A percentile compares a stretch with the other conserved stretches of the same genome.
Evolutionary conservation across 1,140 invertebrate genomes (phyloP).

Genomic region (Battus philenor): DNA sequence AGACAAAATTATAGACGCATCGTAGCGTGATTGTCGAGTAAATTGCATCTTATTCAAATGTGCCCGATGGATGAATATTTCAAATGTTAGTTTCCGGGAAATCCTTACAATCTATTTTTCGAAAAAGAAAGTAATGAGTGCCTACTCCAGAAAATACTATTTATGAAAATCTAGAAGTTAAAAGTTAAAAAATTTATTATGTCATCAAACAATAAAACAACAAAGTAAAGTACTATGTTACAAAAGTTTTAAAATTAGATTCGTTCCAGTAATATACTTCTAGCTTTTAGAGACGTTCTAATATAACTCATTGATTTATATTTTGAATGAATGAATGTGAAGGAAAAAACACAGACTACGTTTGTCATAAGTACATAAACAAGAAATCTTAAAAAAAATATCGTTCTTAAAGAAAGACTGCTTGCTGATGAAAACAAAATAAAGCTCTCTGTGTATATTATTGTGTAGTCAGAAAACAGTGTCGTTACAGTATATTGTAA

Average conservation of each 20-base stretch:
- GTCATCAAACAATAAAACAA: no score
- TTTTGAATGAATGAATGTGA: neutral
- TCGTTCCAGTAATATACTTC: neutral
- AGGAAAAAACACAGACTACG: neutral
- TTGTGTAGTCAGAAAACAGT: slow-evolving; percentile 24
- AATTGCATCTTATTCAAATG: slow-evolving; percentile 1
- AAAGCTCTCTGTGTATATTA: slow-evolving; percentile 17
- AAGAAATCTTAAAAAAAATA: neutral
- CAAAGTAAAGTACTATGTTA: neutral
- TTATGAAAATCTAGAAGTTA: no score
- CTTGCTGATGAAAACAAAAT: neutral
- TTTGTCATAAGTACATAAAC: neutral
- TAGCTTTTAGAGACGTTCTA: neutral
- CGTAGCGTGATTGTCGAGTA: neutral
- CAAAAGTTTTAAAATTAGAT: neutral
- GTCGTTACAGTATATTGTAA: slow-evolving; percentile 40
- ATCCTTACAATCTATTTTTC: neutral
- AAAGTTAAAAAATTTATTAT: no score
- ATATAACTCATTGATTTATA: neutral
- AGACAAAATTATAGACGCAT: neutral
- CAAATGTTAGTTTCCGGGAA: neutral
- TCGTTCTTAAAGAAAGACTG: no score
- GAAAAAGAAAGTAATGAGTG: neutral
- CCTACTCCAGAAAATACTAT: no score
- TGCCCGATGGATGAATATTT: neutral